Conservation (phyloP, 2,113 vertebrate genomes). For the Patagioenas fasciata region DNA sequence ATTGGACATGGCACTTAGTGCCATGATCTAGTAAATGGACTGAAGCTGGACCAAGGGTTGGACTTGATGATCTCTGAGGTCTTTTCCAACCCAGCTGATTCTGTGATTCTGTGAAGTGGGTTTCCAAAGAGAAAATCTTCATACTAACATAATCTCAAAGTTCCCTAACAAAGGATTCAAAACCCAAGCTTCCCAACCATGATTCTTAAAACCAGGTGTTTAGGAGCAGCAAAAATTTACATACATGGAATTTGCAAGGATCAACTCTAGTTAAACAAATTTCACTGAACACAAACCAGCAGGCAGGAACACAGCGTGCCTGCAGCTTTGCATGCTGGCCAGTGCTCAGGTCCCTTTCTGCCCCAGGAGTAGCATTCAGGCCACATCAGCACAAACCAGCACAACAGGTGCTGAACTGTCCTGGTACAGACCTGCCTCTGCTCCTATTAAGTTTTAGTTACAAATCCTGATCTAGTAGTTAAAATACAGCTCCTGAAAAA, state of each 20-base stretch:
- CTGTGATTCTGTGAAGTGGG: too few species aligned
- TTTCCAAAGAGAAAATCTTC: not conserved
- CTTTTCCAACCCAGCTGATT: too few species aligned
- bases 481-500: not conserved
- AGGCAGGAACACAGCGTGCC: not conserved
- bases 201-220: not conserved
- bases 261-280: not conserved
- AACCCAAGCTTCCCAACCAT: not conserved
- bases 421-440: not conserved
- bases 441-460: not conserved
- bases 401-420: not conserved
- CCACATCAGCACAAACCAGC: not conserved
- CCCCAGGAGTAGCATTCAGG: not conserved
- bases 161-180: not conserved
- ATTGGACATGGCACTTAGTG: too few species aligned
- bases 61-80: too few species aligned
- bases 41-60: too few species aligned
- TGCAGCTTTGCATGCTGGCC: not conserved
- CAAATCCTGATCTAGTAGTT: not conserved
- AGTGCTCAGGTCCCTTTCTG: not conserved
- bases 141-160: not conserved
- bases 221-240: not conserved
- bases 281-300: not conserved
- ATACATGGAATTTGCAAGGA: not conserved
- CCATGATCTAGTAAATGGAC: too few species aligned